phyloP scores from a whole-genome alignment of 2,888 invertebrate genomes.

The Drosophila colorata region DNA sequence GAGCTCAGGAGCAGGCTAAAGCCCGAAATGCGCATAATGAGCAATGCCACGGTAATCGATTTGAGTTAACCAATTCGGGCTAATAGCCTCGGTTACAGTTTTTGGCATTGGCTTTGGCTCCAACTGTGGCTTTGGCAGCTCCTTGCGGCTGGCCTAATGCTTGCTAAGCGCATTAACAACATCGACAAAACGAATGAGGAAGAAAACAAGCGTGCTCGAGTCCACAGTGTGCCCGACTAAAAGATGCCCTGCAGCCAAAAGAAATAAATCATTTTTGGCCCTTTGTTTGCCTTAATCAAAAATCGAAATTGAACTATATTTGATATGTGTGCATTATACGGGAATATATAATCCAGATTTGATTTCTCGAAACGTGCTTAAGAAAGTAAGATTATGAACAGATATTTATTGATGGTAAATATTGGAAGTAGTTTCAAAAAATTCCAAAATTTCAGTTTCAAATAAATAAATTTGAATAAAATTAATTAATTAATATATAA shows the following conservation, averaged over 20 bases:
- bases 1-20: constrained; percentile 31
- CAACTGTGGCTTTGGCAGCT: constrained; percentile 14
- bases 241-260: neutral
- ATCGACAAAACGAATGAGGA: constrained; percentile 5
- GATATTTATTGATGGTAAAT: no score
- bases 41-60: constrained; percentile 47
- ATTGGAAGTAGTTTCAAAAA: no score
- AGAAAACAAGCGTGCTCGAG: neutral
- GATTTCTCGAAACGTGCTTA: no score
- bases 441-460: no score
- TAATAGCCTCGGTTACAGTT: constrained; percentile 29
- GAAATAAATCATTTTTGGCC: no score
- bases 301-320: no score
- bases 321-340: no score
- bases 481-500: no score
- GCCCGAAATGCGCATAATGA: constrained; percentile 38
- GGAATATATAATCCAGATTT: no score
- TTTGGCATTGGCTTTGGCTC: constrained; percentile 26
- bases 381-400: no score
- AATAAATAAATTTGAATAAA: no score
- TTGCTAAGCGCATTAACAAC: constrained; percentile 53
- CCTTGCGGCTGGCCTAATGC: constrained; percentile 26
- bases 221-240: neutral
- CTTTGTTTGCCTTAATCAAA: no score
- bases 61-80: constrained; percentile 46